Conservation (phyloP, 2,888 invertebrate species). For the Dasysyrphus tricinctus region DNA sequence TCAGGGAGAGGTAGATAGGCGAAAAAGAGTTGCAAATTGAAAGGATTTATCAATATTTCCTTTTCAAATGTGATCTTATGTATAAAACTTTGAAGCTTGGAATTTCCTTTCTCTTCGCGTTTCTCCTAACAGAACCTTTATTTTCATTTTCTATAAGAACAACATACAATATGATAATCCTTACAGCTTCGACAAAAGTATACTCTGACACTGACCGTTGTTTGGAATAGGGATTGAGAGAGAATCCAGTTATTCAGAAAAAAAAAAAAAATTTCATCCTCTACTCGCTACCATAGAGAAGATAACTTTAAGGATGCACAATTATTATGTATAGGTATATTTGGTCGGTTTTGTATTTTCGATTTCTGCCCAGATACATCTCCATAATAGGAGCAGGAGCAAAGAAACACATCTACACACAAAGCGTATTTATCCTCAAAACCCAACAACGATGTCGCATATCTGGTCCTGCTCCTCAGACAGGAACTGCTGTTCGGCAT, state of each 20-base stretch:
- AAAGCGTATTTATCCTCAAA: slow-evolving; percentile 42
- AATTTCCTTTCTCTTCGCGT: slow-evolving; percentile 17
- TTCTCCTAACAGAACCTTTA: slow-evolving; percentile 10
- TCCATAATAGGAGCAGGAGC: neutral
- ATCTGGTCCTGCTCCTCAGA: slow-evolving; percentile 36
- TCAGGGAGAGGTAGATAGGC: neutral
- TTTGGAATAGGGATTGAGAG: neutral
- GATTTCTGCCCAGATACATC: slow-evolving; percentile 55
- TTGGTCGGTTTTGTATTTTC: slow-evolving; percentile 31
- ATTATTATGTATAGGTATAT: slow-evolving; percentile 36
- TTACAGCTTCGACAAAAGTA: slow-evolving; percentile 49
- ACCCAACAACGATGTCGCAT: slow-evolving; percentile 53
- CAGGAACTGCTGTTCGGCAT: slow-evolving; percentile 61
- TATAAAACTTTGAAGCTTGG: slow-evolving; percentile 52
- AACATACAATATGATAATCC: slow-evolving; percentile 68
- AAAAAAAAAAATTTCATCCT: neutral
- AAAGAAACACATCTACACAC: slow-evolving; percentile 7
- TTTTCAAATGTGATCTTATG: neutral
- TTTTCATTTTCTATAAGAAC: slow-evolving; percentile 56
- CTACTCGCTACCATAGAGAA: neutral
- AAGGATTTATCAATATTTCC: slow-evolving; percentile 8
- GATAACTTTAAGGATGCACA: slow-evolving; percentile 64
- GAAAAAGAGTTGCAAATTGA: neutral
- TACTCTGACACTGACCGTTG: slow-evolving; percentile 44
- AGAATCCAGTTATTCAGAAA: neutral